Percentiles rank a stretch among this genome's conserved stretches.
These are phyloP conservation scores for Athalia circularis DNA, from an alignment of 2,888 invertebrate species.

Conservation along the genomic window DNA sequence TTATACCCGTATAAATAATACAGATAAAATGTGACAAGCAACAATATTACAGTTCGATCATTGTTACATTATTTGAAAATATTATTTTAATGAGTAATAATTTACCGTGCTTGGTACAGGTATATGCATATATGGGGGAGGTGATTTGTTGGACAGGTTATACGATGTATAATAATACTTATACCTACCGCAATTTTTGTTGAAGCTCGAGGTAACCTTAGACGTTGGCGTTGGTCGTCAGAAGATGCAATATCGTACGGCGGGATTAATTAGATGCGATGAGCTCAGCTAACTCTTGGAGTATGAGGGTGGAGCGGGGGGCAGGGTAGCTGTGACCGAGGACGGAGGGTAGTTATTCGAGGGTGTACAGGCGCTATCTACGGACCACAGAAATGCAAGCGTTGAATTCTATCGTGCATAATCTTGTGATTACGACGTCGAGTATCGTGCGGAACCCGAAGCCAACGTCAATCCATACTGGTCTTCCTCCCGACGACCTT, in stretches of 20 bases:
- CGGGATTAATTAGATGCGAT: slow-evolving; percentile 40
- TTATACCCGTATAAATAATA: background rate
- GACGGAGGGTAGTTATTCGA: slow-evolving; percentile 28
- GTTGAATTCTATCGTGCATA: slow-evolving; percentile 36
- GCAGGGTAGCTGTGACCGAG: slow-evolving; percentile 30
- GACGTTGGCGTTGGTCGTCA: slow-evolving; percentile 10
- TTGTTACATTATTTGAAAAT: too few species aligned
- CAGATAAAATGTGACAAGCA: background rate
- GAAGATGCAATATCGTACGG: slow-evolving; percentile 38
- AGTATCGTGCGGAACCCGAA: background rate
- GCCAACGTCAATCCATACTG: too few species aligned
- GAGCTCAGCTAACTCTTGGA: background rate
- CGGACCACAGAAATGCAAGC: slow-evolving; percentile 34
- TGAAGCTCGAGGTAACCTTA: background rate
- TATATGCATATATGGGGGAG: too few species aligned
- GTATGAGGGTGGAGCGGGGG: background rate
- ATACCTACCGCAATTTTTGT: background rate
- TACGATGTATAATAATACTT: too few species aligned
- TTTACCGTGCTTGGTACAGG: too few species aligned
- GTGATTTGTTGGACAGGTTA: too few species aligned
- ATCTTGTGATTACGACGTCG: slow-evolving; percentile 35
- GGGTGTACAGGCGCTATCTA: slow-evolving; percentile 29
- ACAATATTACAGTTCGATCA: too few species aligned
- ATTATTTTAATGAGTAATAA: too few species aligned
- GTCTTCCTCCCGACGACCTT: too few species aligned